Conservation (phyloP, 1,140 invertebrate species). For the Drosophila parvula region DNA sequence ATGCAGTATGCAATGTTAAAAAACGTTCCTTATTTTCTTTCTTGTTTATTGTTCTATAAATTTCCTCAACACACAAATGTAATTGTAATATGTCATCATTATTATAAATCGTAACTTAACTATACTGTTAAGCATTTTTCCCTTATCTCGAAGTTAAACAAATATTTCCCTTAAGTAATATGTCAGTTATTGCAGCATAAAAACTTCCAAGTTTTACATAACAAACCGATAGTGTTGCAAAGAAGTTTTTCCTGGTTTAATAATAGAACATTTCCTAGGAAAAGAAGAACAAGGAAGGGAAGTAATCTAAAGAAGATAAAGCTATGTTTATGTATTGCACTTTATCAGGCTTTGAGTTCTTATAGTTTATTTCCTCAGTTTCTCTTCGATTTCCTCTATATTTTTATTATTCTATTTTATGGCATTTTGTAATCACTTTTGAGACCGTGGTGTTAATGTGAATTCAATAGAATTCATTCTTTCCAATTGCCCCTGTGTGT, state of each 20-base stretch:
- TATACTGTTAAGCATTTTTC: not conserved
- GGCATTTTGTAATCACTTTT: constrained; percentile 29
- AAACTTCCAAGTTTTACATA: not conserved
- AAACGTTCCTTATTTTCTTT: no score
- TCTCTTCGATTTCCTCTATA: constrained; percentile 1
- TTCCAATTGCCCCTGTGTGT: constrained; percentile 2
- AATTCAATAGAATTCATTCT: constrained; percentile 57
- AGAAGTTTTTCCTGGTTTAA: constrained; percentile 7
- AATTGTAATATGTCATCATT: no score
- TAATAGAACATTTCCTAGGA: constrained; percentile 5
- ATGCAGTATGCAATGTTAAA: no score
- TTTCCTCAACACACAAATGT: no score
- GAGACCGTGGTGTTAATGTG: constrained; percentile 14
- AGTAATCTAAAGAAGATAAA: constrained; percentile 16
- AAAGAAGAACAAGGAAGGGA: not conserved
- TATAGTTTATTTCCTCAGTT: not conserved
- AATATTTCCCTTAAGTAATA: constrained; percentile 4
- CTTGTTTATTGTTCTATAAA: no score
- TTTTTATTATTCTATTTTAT: constrained; percentile 16
- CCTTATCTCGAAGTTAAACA: constrained; percentile 3
- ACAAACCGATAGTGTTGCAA: not conserved
- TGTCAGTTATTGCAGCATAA: constrained; percentile 1
- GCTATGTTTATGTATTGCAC: constrained; percentile 6
- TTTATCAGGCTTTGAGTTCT: constrained; percentile 8
- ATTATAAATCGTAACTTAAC: no score